A percentile compares a stretch with the other conserved stretches of the same genome.
Evolutionary conservation across 1,140 invertebrate genomes (phyloP).

Genomic region (Microplitis mediator): DNA sequence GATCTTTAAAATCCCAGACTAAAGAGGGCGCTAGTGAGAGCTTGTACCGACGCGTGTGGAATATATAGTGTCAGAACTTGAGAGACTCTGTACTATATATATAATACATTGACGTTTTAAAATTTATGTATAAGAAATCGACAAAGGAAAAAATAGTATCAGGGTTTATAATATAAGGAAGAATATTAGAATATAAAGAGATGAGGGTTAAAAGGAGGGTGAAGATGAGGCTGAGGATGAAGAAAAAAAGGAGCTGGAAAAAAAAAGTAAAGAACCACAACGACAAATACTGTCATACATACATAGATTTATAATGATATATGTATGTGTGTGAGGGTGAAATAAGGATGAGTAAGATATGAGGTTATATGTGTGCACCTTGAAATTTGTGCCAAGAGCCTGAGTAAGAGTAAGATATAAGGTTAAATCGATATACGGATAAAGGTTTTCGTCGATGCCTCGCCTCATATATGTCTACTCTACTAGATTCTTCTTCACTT

Average conservation of each 20-base stretch:
- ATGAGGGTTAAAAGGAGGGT: not conserved
- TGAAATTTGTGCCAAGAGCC: conserved; percentile 17
- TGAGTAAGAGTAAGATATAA: conserved; percentile 7
- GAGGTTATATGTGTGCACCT: not conserved
- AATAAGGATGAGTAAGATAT: not conserved
- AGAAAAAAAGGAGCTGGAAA: not conserved
- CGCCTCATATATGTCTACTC: not conserved
- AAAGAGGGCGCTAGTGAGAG: too few relatives aligned
- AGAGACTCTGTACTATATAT: too few relatives aligned
- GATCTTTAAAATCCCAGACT: too few relatives aligned
- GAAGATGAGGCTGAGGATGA: too few relatives aligned
- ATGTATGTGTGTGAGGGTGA: too few relatives aligned
- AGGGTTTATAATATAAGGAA: not conserved
- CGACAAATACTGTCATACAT: too few relatives aligned
- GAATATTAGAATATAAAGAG: not conserved
- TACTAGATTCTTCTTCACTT: not conserved
- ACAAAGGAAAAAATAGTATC: not conserved
- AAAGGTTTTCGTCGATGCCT: conserved; percentile 16
- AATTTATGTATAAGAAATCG: not conserved
- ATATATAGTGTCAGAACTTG: too few relatives aligned
- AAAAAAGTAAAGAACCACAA: not conserved
- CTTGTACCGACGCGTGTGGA: too few relatives aligned
- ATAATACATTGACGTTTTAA: too few relatives aligned
- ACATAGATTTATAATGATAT: too few relatives aligned
- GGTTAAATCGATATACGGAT: conserved; percentile 15